phyloP scores from a whole-genome alignment of 2,888 invertebrate species.

The Drosophila stalkeri region DNA sequence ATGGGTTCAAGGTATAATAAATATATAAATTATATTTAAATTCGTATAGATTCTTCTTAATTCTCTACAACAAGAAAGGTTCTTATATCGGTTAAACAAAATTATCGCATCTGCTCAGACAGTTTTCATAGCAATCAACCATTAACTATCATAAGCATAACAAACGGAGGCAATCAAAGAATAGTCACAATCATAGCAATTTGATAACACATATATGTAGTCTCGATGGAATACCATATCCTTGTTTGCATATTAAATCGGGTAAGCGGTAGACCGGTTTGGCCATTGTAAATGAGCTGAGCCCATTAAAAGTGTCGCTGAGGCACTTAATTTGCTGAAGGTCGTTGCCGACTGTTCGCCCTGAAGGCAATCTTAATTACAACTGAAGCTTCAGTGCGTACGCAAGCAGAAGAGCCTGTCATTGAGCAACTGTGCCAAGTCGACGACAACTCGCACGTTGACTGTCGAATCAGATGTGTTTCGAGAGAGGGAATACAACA shows the following conservation, averaged over 20 bases:
- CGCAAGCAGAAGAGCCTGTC: slow-evolving; percentile 5
- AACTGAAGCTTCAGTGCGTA: slow-evolving; percentile 1
- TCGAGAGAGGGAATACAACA: background rate
- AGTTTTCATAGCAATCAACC: too few relatives aligned
- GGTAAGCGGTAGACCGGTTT: background rate
- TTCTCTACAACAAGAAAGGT: too few relatives aligned
- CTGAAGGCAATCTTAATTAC: slow-evolving; percentile 6
- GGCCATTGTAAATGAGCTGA: background rate
- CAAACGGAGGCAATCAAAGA: background rate
- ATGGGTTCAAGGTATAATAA: too few relatives aligned
- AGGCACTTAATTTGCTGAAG: slow-evolving; percentile 3
- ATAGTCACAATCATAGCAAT: background rate
- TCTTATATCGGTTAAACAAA: too few relatives aligned
- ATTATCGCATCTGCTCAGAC: too few relatives aligned
- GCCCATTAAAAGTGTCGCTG: slow-evolving; percentile 8
- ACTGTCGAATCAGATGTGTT: background rate
- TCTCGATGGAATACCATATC: background rate
- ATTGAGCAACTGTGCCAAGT: slow-evolving; percentile 6
- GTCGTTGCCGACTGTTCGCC: slow-evolving; percentile 1
- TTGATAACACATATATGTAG: background rate
- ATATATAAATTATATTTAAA: too few relatives aligned
- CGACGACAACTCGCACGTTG: background rate
- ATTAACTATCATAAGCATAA: background rate
- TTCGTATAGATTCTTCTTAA: too few relatives aligned
- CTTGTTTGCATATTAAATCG: background rate